These are phyloP conservation scores for Masticophis lateralis DNA, from an alignment of 2,797 vertebrate species.

Conservation along the genomic window DNA sequence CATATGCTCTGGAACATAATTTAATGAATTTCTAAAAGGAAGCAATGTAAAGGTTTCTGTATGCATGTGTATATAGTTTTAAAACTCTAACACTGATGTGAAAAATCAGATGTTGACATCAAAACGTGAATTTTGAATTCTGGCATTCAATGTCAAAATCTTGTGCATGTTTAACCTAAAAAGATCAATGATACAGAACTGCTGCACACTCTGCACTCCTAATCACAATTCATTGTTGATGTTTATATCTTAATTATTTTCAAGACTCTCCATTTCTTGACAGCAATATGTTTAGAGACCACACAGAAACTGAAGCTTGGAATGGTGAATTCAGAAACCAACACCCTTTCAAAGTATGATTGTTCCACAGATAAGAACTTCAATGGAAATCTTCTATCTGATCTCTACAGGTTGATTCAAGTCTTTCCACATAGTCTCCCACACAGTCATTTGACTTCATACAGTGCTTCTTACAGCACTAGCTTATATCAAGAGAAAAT, in stretches of 20 bases:
- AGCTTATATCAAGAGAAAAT: constrained; percentile 56
- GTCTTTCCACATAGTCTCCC: constrained; percentile 17
- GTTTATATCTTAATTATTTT: not conserved
- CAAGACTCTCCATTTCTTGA: not conserved
- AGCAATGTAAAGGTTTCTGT: not conserved
- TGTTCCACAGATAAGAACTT: constrained; percentile 37
- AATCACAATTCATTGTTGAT: not conserved
- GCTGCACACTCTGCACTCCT: not conserved
- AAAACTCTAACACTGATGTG: not conserved
- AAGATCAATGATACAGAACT: not conserved
- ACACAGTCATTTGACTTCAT: constrained; percentile 49
- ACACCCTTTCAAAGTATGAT: constrained; percentile 10
- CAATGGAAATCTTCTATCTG: constrained; percentile 31
- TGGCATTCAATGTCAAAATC: not conserved
- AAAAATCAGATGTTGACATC: not conserved
- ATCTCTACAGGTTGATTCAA: constrained; percentile 48
- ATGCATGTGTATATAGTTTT: not conserved
- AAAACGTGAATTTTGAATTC: not conserved
- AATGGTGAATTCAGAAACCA: constrained; percentile 52
- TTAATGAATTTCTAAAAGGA: not conserved
- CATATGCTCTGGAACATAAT: not conserved
- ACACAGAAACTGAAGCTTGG: constrained; percentile 9
- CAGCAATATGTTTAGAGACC: not conserved
- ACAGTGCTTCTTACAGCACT: constrained; percentile 33
- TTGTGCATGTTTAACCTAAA: not conserved